Evolutionary conservation across 2,888 invertebrate genomes (phyloP), one percentile per base, ranked within the genome.

Genomic region (Clivina fossor): DNA sequence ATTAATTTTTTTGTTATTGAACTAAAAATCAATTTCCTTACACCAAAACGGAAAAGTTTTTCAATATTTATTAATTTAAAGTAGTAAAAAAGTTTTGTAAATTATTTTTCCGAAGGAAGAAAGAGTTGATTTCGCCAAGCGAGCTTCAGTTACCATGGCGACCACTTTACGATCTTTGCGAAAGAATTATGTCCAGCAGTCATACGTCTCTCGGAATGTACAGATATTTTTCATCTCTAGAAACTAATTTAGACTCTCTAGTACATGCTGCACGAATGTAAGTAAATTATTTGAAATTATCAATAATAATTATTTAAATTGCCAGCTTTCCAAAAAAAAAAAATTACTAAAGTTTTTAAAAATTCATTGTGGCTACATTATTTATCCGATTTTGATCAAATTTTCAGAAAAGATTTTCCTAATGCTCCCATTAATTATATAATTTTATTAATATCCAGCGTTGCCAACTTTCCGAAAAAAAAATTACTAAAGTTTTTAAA

Each of bases 71-170:
- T 48, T 22, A 48, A 41, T 40, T 15, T 49, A 38, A 19, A 50
- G 56, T 30, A 51, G 33, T 44, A 28, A 11, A 30, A 38, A 38
- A 55, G 56, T 19, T 59, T 32, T 28, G 11, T n/a, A 9, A 13
- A 16, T 33, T 47, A 15, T 16, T 24, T 32, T 19, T 30, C n/a
- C 28, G 26, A 18, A 92, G 93, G 66, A 93, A 92, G 75, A 83
- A 80, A 62, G 80, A 85, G 66, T 75, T 92, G 60, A 72, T 95
- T 61, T 80, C 85, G 2, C 85, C 90, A 26, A 82, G 86, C 57
- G 95, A 96, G 59, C 69, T 96, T 54, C 80, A 80, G 57, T 75
- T 96, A 58, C 86, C 87, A 47, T 96, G 96, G 96, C 79, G 84
- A 62, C 93, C 93, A 8, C 75, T 96, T 5, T 91, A 88, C 69